Base-by-base conservation (phyloP, 1,140 invertebrate genomes). In the Oedothorax gibbosus region DNA sequence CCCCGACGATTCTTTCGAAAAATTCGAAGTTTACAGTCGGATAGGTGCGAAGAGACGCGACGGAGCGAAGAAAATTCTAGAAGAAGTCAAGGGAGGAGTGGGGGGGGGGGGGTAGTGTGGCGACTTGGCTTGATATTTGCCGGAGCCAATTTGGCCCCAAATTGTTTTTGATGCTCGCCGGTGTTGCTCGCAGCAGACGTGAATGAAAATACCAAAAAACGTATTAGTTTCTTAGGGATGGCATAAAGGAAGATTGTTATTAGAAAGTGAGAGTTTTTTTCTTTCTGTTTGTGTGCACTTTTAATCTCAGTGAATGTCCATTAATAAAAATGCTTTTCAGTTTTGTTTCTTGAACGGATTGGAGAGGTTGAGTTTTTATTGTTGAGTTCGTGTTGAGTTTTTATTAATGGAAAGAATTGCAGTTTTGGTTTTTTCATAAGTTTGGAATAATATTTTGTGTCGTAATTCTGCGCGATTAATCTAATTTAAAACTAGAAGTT, bases 21-120 rank as follows among this genome's bases (percentile, higher is more conserved):
- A 79, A 64, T 82, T 72, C 53, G 57, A 35, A 73, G 21, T 84
- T 84, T 64, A 84, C 81, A 84, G 71, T 84, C 71, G 50, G 64
- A 56, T 76, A 76, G 60, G 62, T 84, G 80, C 80, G 71, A 49
- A 50, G 54, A 65, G 68, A 68, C 50, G 78, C 53, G 80, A 11
- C 49, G 20, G 69, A 71, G 68, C 51, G 75, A 64, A 77, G 56
- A 64, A 77, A 77, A 60, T 64, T 56, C 12, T 35, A 57, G 75
- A 12, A 50, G 20, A 8, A 35, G 15, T 14, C 8, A 21, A n/a
- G 11, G 12, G 20, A 62, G 18, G 18, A 14, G 10, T 5, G 20
- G 50, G 3, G 20, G 11, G 21, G 49, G 60, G 60, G 18, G 57
- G 35, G 53, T 60, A 50, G 51, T 51, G 75, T 49, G 68, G 21